These are phyloP conservation scores for Marisa cornuarietis DNA, from an alignment of 1,140 invertebrate genomes.

Conservation along the genomic window DNA sequence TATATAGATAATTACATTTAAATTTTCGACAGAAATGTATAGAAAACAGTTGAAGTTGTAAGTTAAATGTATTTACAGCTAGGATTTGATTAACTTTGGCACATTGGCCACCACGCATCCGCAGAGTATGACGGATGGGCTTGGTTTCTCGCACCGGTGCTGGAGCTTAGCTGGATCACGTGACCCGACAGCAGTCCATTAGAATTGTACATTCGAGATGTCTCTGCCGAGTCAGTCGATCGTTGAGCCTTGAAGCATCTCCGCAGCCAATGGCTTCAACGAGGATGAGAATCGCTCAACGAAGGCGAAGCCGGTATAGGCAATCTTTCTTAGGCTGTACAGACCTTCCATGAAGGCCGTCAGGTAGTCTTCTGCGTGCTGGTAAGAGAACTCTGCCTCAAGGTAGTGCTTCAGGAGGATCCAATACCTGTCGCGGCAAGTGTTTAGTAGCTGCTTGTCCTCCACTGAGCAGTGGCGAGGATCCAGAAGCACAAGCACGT, in stretches of 20 bases:
- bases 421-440: slow-evolving; percentile 5
- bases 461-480: neutral
- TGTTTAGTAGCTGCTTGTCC: slow-evolving; percentile 2
- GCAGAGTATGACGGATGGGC: too few species aligned
- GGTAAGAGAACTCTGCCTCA: slow-evolving; percentile 18
- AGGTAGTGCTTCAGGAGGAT: slow-evolving; percentile 21
- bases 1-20: too few species aligned
- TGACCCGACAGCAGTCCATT: too few species aligned
- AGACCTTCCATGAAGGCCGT: slow-evolving; percentile 5
- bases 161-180: too few species aligned
- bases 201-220: too few species aligned
- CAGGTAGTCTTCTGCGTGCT: slow-evolving; percentile 19
- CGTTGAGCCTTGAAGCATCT: neutral
- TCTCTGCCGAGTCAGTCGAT: too few species aligned
- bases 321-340: neutral
- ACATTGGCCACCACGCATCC: too few species aligned
- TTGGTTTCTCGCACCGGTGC: too few species aligned
- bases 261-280: slow-evolving; percentile 4
- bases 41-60: too few species aligned
- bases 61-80: too few species aligned
- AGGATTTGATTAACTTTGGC: too few species aligned
- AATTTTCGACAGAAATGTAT: too few species aligned
- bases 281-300: slow-evolving; percentile 5
- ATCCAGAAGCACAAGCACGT: slow-evolving; percentile 13
- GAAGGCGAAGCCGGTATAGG: neutral